Evolutionary conservation across 2,888 invertebrate genomes (phyloP), one percentile per base, ranked within the genome.

Genomic region (Blastobasis adustella): DNA sequence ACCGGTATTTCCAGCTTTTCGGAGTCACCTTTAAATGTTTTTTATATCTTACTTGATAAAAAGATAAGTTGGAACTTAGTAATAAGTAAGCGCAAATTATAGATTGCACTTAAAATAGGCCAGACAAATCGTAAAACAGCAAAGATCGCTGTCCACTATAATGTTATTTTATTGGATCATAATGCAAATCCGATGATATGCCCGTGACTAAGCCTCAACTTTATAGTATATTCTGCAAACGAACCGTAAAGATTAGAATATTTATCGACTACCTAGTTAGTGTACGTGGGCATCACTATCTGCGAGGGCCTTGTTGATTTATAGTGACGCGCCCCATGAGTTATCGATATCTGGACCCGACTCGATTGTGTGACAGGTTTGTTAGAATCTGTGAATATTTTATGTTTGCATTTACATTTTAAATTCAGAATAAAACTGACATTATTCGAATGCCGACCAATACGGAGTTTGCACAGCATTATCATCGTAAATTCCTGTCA

Each of bases 221-320:
- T 52, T 50, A 54, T 54, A 58, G 59, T 54, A 58, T 59, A 61
- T 63, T 62, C 57, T 56, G 65, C 71, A 72, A 78, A 76, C 72
- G 71, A 70, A 69, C 69, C 65, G 58, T 63, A 58, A 57, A 62
- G 70, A 73, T 74, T 66, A 66, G 60, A 67, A 73, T 79, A 80
- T 83, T 81, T 83, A 85, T 84, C 79, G 86, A 80, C 69, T 73
- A 62, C 64, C 65, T 65, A 73, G 75, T 78, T 75, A 71, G 68
- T 60, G 61, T 68, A 81, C 81, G 85, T 83, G 85, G 85, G 84
- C 87, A 86, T 80, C 86, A 83, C 85, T 87, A 85, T 79, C 80
- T 65, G 67, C 68, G 68, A 76, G 76, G 78, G 71, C 74, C 71
- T 65, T 65, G 65, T 73, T 84, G 87, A 87, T 85, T 86, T 87